phyloP scores from a whole-genome alignment of 2,797 vertebrate genomes.

The Scarus forsteni region DNA sequence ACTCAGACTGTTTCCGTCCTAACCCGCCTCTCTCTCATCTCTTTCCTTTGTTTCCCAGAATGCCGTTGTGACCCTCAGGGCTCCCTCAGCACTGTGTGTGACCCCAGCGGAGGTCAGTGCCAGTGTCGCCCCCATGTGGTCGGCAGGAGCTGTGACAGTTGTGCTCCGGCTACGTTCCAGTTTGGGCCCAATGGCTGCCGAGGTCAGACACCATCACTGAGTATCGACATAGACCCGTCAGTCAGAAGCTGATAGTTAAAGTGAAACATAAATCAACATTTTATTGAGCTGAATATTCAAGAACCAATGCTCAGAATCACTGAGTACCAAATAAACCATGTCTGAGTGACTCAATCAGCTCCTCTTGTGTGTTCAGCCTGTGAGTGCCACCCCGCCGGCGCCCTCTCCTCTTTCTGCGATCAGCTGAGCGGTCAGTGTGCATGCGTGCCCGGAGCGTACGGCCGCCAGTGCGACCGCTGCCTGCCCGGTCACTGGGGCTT shows the following conservation, averaged over 20 bases:
- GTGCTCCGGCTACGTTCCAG: constrained; percentile 91
- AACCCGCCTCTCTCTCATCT: not conserved
- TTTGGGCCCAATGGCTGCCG: constrained; percentile 95
- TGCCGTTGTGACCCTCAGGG: constrained; percentile 96
- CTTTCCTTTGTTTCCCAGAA: constrained; percentile 79
- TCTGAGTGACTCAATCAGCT: too few relatives aligned
- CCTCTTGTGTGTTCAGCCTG: constrained; percentile 82
- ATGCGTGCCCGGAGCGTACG: constrained; percentile 87
- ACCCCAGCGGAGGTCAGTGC: constrained; percentile 94
- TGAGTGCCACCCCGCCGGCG: constrained; percentile 90
- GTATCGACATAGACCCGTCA: too few relatives aligned
- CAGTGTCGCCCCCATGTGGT: constrained; percentile 92
- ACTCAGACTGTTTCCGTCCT: not conserved
- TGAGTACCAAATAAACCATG: too few relatives aligned
- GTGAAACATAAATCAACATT: too few relatives aligned
- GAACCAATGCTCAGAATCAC: not conserved
- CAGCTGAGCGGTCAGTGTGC: constrained; percentile 90
- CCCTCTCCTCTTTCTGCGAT: constrained; percentile 87
- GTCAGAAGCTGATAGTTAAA: too few relatives aligned
- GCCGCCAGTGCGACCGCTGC: constrained; percentile 92
- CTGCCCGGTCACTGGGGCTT: constrained; percentile 96
- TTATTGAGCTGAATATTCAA: not conserved
- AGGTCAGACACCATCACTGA: constrained; percentile 62
- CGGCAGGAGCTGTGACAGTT: constrained; percentile 91
- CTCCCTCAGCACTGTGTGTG: constrained; percentile 93